Evolutionary conservation across 2,888 invertebrate species (phyloP).

Genomic region (Cristatella mucedo): DNA sequence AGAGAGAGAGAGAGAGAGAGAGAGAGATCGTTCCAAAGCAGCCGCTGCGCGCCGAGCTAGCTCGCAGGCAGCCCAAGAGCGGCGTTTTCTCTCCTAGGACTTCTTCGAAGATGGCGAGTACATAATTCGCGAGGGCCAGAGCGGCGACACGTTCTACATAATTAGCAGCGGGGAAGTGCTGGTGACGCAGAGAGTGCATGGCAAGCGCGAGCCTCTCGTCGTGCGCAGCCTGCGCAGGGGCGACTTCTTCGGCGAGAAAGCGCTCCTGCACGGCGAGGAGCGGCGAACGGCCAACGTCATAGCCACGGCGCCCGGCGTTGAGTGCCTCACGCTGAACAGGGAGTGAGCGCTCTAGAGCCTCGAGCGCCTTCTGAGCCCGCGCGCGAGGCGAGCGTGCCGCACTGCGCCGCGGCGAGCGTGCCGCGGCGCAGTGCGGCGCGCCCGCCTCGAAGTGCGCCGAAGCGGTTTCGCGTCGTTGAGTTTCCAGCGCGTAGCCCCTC

Average conservation of each 20-base stretch:
- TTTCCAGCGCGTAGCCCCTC: too few relatives aligned
- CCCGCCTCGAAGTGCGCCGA: too few relatives aligned
- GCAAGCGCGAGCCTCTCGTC: constrained; percentile 60
- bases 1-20: too few relatives aligned
- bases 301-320: constrained; percentile 65
- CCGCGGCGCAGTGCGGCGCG: too few relatives aligned
- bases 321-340: constrained; percentile 67
- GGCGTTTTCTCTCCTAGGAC: constrained; percentile 45
- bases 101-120: constrained; percentile 84
- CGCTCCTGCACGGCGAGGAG: constrained; percentile 50
- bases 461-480: too few relatives aligned
- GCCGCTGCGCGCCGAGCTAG: too few relatives aligned
- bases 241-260: constrained; percentile 94
- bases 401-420: too few relatives aligned
- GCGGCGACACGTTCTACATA: constrained; percentile 92
- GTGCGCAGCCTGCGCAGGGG: constrained; percentile 74
- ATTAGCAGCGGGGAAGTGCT: constrained; percentile 74
- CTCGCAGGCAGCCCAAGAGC: too few relatives aligned
- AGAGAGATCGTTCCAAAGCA: too few relatives aligned
- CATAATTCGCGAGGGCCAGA: constrained; percentile 82
- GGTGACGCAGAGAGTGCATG: constrained; percentile 68
- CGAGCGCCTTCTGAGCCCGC: too few relatives aligned
- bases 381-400: too few relatives aligned
- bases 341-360: constrained; percentile 55
- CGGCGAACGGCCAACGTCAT: constrained; percentile 72